Percentiles rank a stretch among this genome's conserved stretches.
These are phyloP conservation scores for Drosophila koepferae DNA, from an alignment of 2,888 invertebrate genomes.

Conservation along the genomic window DNA sequence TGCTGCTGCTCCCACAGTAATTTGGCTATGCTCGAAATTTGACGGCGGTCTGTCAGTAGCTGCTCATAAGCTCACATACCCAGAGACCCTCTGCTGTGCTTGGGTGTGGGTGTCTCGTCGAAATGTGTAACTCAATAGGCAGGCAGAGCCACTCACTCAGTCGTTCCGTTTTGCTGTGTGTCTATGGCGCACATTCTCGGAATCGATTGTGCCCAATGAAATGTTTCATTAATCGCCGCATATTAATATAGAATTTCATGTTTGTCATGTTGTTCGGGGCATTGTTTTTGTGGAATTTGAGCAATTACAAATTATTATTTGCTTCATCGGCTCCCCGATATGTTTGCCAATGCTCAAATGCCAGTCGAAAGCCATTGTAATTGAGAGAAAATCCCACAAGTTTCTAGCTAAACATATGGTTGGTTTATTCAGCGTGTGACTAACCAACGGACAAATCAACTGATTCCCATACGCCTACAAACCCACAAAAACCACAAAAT, in stretches of 20 bases:
- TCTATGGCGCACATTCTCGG: constrained; percentile 67
- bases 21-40: constrained; percentile 71
- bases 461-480: constrained; percentile 43
- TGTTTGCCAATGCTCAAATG: constrained; percentile 31
- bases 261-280: constrained; percentile 20
- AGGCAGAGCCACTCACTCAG: constrained; percentile 25
- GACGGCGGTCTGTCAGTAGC: constrained; percentile 74
- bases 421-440: constrained; percentile 15
- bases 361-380: constrained; percentile 19
- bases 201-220: constrained; percentile 74
- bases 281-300: constrained; percentile 66
- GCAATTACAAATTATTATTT: constrained; percentile 78
- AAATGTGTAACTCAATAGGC: constrained; percentile 70
- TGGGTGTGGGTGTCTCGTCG: constrained; percentile 34
- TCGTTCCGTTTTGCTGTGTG: constrained; percentile 24
- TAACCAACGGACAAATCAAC: constrained; percentile 13
- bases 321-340: constrained; percentile 52
- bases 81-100: constrained; percentile 39
- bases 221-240: constrained; percentile 66
- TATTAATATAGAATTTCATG: constrained; percentile 69
- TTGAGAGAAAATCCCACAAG: constrained; percentile 4
- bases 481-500: constrained; percentile 37
- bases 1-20: constrained; percentile 58
- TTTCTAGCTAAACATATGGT: constrained; percentile 17
- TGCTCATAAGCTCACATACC: constrained; percentile 33